phyloP scores from a whole-genome alignment of 2,113 vertebrate species.

The Sander lucioperca region DNA sequence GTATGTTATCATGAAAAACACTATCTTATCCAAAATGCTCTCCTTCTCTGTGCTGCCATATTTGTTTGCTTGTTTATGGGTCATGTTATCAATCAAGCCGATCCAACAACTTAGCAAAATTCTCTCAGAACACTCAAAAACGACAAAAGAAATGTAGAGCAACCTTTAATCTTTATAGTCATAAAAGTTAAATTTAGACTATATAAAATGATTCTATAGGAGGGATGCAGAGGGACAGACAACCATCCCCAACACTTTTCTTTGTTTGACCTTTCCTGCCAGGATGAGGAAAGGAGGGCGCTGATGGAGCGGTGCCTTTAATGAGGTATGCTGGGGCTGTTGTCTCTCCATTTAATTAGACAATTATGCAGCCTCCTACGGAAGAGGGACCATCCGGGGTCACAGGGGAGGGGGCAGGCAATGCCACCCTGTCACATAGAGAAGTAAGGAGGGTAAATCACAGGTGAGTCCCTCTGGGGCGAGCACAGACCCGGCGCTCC shows the following conservation, averaged over 20 bases:
- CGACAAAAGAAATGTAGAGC: background rate
- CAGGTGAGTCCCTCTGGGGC: conserved; percentile 73
- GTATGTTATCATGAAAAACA: background rate
- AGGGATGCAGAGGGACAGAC: conserved; percentile 12
- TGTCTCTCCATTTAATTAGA: conserved; percentile 80
- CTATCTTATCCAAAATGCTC: background rate
- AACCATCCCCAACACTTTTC: conserved; percentile 30
- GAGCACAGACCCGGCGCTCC: conserved; percentile 46
- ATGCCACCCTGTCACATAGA: conserved; percentile 64
- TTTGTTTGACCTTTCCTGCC: conserved; percentile 78
- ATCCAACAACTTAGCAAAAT: conserved; percentile 1
- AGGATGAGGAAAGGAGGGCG: conserved; percentile 61
- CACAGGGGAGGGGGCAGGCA: conserved; percentile 54
- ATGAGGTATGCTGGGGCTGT: conserved; percentile 76
- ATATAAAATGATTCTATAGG: background rate
- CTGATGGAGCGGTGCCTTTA: conserved; percentile 74
- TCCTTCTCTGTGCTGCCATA: background rate
- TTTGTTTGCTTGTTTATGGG: background rate
- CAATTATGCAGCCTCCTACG: conserved; percentile 73
- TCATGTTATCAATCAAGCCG: background rate
- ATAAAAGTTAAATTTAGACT: conserved; percentile 10
- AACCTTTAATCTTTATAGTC: background rate
- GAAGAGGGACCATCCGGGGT: conserved; percentile 70
- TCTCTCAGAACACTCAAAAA: background rate
- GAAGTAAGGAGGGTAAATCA: conserved; percentile 62